These are phyloP conservation scores for Panthera leo DNA, from an alignment of 2,113 vertebrate species.

Conservation along the genomic window DNA sequence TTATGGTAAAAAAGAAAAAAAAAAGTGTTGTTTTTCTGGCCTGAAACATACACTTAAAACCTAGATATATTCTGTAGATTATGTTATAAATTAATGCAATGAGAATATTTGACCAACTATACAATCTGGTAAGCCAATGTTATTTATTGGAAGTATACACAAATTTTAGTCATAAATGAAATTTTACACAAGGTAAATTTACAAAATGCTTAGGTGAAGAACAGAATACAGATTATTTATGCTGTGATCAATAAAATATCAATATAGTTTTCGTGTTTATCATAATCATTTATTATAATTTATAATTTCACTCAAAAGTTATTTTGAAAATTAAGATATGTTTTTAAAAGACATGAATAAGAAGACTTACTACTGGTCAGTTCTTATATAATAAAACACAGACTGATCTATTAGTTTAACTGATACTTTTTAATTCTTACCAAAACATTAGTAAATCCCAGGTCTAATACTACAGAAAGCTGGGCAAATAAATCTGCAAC, in stretches of 20 bases:
- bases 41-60: conserved; percentile 25
- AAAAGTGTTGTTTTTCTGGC: background rate
- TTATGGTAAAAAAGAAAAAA: background rate
- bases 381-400: background rate
- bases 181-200: conserved; percentile 1
- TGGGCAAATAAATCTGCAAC: background rate
- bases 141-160: background rate
- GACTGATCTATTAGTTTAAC: background rate
- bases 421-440: conserved; percentile 1
- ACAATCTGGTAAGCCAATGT: background rate
- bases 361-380: background rate
- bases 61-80: background rate
- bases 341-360: background rate
- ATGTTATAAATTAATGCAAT: background rate
- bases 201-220: background rate
- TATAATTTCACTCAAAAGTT: background rate
- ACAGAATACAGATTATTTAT: conserved; percentile 35
- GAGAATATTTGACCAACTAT: background rate
- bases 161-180: conserved; percentile 23
- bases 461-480: background rate
- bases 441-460: background rate
- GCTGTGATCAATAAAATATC: background rate
- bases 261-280: background rate
- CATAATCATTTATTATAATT: background rate
- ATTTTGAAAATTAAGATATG: background rate